Base-by-base conservation (phyloP, 1,140 invertebrate species). In the Lordiphosa collinella region DNA sequence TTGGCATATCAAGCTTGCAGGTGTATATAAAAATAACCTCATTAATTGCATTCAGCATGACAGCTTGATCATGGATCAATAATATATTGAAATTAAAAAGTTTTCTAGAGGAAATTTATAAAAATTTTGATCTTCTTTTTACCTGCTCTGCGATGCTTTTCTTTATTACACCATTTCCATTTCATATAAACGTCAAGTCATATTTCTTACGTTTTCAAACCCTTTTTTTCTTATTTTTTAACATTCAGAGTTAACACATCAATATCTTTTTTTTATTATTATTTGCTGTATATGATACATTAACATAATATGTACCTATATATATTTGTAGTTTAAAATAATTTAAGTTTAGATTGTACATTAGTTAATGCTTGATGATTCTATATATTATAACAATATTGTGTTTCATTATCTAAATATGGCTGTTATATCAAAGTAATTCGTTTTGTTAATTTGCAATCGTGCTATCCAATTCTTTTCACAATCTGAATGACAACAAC, bases 371-470 rank as follows among this genome's bases (percentile, higher is more conserved):
- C 64, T 76, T 79, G 75, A 59, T 61, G 75, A 61, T 84, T 58
- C 64, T 76, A 64, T 55, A 70, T 67, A 58, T 36, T 52, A 58
- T 35, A 35, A 44, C 54, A 44, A 22, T 36, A 29, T 53, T 9
- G 25, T 29, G 56, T 60, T 82, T 76, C 69, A 86, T 86, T 76
- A 86, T 73, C 82, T 86, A 86, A 82, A 78, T 86, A 86, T 86
- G 82, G 80, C 82, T 86, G 66, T 86, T 82, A 71, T 53, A 36
- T 55, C 25, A 59, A 59, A 55, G 65, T 63, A 48, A 48, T 38
- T 55, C 58, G 51, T 36, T 47, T 65, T 58, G 51, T 10, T 70
- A 50, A 68, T 53, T 67, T 59, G 12, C 36, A 38, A 32, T 53
- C 22, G 10, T 16, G 35, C 31, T 57, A 22, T 43, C 49, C 49